Evolutionary conservation across 1,140 invertebrate species (phyloP), one percentile per base, ranked within the genome.

Genomic region (Centruroides vittatus): DNA sequence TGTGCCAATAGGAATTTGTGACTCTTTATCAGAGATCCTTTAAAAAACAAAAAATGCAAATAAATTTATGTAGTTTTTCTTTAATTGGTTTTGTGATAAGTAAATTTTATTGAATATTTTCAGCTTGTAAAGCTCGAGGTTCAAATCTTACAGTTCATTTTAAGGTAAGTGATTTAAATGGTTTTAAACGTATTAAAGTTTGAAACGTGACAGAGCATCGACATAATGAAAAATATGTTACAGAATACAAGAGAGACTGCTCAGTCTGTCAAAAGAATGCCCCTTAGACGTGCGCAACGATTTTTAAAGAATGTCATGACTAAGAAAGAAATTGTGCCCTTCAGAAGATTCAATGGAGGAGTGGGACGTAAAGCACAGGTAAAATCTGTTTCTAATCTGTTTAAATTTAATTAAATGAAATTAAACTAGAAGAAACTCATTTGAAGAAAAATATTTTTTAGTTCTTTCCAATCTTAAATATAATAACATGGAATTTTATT

Each of bases 241-340:
- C 59, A 97, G 92, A 99, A 99, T 78, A 99, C 96, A 46, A 85
- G 93, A 75, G 97, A 99, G 79, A 92, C 96, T 47, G 96, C 95
- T 55, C 88, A 93, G 77, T 93, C 93, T 35, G 92, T 99, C 65
- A 93, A 93, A 73, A 84, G 85, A 61, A 89, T 99, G 91, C 82
- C 93, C 34, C 78, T 99, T 57, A 85, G 91, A 63, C 83, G 97
- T 69, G 97, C 97, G 55, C 85, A 93, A 58, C 83, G 86, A 65
- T 99, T 87, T 76, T 76, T 99, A 61, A 98, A 99, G 74, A 98
- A 98, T 75, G 96, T 99, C 1, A 82, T 90, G 61, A 89, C 86
- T 46, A 85, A 96, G 74, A 98, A 97, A 76, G 97, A 99, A 76
- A 98, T 97, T 76, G 93, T 99, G 70, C 96, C 96, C 50, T 99